These are phyloP conservation scores for Leptopilina myrica DNA, from an alignment of 2,888 invertebrate species.

Conservation along the genomic window DNA sequence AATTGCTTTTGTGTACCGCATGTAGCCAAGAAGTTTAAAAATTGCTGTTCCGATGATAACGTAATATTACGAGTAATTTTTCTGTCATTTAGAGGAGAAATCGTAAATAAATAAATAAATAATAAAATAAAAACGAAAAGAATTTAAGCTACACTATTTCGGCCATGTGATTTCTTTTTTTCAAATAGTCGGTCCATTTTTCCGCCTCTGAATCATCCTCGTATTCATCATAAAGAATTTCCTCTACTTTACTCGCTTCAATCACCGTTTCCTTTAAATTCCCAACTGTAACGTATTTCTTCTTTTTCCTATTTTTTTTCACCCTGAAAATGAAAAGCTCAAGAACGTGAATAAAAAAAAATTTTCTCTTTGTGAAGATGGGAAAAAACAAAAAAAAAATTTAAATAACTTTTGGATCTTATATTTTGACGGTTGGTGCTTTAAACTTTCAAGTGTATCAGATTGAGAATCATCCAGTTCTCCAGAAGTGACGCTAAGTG, in stretches of 20 bases:
- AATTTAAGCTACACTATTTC: slow-evolving; percentile 29
- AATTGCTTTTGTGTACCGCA: not conserved
- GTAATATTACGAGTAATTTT: not conserved
- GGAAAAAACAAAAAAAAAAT: not conserved
- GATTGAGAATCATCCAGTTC: not conserved
- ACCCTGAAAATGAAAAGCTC: not conserved
- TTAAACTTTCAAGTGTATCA: not conserved
- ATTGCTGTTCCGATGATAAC: not conserved
- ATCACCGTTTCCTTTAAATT: not conserved
- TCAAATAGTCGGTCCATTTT: not conserved
- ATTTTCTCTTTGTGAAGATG: not conserved
- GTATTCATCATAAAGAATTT: slow-evolving; percentile 58
- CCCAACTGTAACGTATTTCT: not conserved
- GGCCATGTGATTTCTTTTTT: slow-evolving; percentile 3
- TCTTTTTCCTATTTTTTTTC: slow-evolving; percentile 1
- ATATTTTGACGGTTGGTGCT: not conserved
- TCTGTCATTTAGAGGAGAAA: not conserved
- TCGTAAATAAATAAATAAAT: too few species aligned
- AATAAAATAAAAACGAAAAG: not conserved
- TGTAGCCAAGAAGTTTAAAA: not conserved
- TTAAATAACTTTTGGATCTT: slow-evolving; percentile 2
- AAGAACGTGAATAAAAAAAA: not conserved
- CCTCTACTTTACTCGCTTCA: slow-evolving; percentile 4
- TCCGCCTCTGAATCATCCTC: slow-evolving; percentile 54
- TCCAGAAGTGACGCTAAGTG: slow-evolving; percentile 1